Percentiles rank a stretch among this genome's conserved stretches.
These are phyloP conservation scores for Epinephelus coioides DNA, from an alignment of 2,797 vertebrate genomes.

Conservation along the genomic window DNA sequence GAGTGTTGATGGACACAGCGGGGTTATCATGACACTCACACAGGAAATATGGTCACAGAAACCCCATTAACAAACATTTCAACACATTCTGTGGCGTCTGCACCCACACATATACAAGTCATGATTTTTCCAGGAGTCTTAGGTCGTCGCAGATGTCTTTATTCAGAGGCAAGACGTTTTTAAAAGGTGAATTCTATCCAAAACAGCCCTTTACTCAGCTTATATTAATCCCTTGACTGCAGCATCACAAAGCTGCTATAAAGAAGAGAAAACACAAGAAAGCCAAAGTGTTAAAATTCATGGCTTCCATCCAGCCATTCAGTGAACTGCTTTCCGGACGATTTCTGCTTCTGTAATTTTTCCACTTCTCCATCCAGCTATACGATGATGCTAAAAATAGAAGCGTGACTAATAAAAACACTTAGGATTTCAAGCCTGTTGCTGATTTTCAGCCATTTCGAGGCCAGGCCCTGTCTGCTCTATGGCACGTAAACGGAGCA, in stretches of 20 bases:
- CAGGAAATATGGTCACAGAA: constrained; percentile 60
- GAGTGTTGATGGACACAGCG: constrained; percentile 49
- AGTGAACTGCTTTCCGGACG: constrained; percentile 41
- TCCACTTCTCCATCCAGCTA: constrained; percentile 73
- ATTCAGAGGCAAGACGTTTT: constrained; percentile 16
- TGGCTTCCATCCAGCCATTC: constrained; percentile 55
- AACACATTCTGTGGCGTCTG: not conserved
- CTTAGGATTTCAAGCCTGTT: constrained; percentile 64
- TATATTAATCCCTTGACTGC: constrained; percentile 34
- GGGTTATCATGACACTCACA: constrained; percentile 63
- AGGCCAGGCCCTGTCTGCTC: constrained; percentile 62
- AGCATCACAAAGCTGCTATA: constrained; percentile 18
- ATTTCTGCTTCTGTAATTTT: constrained; percentile 62
- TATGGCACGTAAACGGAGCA: constrained; percentile 59
- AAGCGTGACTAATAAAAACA: constrained; percentile 71
- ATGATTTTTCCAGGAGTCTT: not conserved
- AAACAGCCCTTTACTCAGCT: constrained; percentile 31
- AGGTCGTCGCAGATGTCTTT: not conserved
- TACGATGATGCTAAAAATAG: constrained; percentile 76
- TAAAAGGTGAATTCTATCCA: constrained; percentile 21
- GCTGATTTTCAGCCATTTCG: constrained; percentile 62
- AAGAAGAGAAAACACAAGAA: constrained; percentile 45
- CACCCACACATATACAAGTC: not conserved
- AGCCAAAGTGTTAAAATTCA: constrained; percentile 46
- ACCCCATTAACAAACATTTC: constrained; percentile 33